Percentiles rank a stretch among this genome's conserved stretches.
These are phyloP conservation scores for Drosophila orosa DNA, from an alignment of 1,140 invertebrate species.

Conservation along the genomic window DNA sequence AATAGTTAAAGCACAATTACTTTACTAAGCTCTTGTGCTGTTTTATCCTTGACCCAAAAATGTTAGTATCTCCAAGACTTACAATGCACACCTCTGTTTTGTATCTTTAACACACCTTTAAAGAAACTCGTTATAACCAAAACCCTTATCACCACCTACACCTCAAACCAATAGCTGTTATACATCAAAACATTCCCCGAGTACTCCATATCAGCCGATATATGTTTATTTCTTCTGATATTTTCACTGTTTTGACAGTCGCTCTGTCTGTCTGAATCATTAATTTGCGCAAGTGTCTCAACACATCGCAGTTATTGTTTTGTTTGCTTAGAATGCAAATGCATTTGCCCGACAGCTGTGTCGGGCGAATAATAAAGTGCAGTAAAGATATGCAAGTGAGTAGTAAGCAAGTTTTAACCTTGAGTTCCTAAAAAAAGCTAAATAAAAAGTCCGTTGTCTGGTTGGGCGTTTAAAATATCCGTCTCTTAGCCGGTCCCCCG, in stretches of 20 bases:
- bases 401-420: slow-evolving; percentile 48
- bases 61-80: not conserved
- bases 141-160: slow-evolving; percentile 24
- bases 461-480: slow-evolving; percentile 25
- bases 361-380: slow-evolving; percentile 15
- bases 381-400: slow-evolving; percentile 18
- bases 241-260: slow-evolving; percentile 19
- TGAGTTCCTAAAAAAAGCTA: slow-evolving; percentile 31
- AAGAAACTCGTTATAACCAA: not conserved
- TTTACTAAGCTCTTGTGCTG: not conserved
- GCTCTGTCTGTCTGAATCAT: slow-evolving; percentile 26
- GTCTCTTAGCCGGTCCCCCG: slow-evolving; percentile 5
- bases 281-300: slow-evolving; percentile 24
- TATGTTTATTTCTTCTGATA: not conserved
- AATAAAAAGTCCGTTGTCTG: slow-evolving; percentile 36
- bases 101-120: slow-evolving; percentile 8
- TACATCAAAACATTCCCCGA: not conserved
- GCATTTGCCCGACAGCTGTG: slow-evolving; percentile 14
- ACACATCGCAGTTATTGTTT: slow-evolving; percentile 13
- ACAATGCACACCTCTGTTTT: not conserved
- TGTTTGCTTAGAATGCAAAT: slow-evolving; percentile 30
- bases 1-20: no score
- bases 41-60: slow-evolving; percentile 18
- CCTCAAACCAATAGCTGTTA: not conserved
- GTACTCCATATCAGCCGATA: slow-evolving; percentile 4